phyloP scores from a whole-genome alignment of 2,888 invertebrate genomes.

The Sipunculus nudus region DNA sequence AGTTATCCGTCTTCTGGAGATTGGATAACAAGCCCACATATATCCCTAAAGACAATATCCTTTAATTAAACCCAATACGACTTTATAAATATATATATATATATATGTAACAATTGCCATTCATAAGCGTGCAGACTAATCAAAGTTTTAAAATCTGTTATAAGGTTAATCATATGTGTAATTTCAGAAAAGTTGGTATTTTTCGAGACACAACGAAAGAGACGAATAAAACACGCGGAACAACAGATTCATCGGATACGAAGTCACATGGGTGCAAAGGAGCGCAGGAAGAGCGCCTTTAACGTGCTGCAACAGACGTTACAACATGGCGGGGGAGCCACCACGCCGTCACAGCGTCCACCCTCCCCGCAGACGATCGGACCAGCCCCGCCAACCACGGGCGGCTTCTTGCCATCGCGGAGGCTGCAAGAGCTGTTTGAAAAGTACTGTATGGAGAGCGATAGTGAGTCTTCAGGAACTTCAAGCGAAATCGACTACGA shows the following conservation, averaged over 20 bases:
- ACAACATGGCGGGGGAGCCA: slow-evolving; percentile 4
- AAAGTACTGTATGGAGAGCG: slow-evolving; percentile 16
- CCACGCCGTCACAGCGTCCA: slow-evolving; percentile 6
- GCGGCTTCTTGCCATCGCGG: neutral
- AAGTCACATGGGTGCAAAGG: neutral
- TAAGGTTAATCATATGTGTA: no score
- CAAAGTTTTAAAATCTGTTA: no score
- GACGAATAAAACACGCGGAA: slow-evolving; percentile 15
- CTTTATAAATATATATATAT: no score
- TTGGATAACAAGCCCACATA: no score
- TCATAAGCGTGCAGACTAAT: no score
- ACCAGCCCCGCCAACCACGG: no score
- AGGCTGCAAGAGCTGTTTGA: slow-evolving; percentile 22
- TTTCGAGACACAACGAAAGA: slow-evolving; percentile 18
- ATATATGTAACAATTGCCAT: no score
- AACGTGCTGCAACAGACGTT: slow-evolving; percentile 21
- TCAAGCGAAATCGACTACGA: slow-evolving; percentile 27
- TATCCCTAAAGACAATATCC: no score
- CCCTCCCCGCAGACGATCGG: neutral
- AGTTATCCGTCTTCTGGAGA: no score
- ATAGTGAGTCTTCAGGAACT: slow-evolving; percentile 1
- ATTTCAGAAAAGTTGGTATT: slow-evolving; percentile 29
- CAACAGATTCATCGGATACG: slow-evolving; percentile 4
- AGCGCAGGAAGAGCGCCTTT: slow-evolving; percentile 19
- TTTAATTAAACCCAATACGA: no score